phyloP scores from a whole-genome alignment of 1,140 invertebrate genomes.

The Battus philenor region DNA sequence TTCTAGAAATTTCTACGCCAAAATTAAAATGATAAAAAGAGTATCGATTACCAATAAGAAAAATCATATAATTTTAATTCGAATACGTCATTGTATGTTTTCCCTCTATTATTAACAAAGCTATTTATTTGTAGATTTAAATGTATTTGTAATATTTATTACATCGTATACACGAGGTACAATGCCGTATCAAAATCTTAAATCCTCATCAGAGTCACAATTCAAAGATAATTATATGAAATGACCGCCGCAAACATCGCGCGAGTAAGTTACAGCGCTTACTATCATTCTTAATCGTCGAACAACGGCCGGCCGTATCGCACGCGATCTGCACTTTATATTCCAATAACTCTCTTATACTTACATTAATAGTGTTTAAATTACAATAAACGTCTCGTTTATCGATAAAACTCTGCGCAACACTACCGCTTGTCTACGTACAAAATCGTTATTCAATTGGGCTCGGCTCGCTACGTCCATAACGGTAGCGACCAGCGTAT shows the following conservation, averaged over 20 bases:
- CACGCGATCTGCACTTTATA: neutral
- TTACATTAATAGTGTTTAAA: constrained; percentile 15
- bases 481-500: constrained; percentile 36
- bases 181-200: neutral
- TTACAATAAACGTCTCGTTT: constrained; percentile 30
- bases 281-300: neutral
- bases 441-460: constrained; percentile 57
- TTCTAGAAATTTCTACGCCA: no score
- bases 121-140: no score
- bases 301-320: neutral
- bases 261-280: neutral
- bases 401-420: constrained; percentile 33
- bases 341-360: constrained; percentile 15
- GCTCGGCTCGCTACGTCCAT: constrained; percentile 29
- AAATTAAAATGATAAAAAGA: no score
- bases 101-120: no score
- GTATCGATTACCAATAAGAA: no score
- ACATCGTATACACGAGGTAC: no score
- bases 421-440: constrained; percentile 31
- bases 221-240: neutral
- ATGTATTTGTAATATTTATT: no score
- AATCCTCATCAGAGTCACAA: neutral
- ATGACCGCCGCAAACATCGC: neutral
- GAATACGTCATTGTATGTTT: no score
- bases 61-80: no score